Conservation (phyloP, 92 coral and sea anemone genomes). For the Porites cylindrica region DNA sequence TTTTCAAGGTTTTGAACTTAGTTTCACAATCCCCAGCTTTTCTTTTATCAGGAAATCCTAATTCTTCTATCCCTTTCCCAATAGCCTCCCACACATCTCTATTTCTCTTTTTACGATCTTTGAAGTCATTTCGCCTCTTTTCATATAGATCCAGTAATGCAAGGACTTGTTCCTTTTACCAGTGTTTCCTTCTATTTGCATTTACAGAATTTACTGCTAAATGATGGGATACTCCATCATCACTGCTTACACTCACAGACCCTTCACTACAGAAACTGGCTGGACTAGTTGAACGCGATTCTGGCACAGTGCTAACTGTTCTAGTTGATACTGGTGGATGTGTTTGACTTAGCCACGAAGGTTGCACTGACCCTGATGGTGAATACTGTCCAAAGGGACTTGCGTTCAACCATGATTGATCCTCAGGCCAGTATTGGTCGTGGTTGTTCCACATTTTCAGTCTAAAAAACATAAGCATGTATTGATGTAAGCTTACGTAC, state of each 20-base stretch:
- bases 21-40: conserved; percentile 64
- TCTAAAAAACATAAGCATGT: conserved; percentile 26
- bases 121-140: conserved; percentile 48
- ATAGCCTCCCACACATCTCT: conserved; percentile 65
- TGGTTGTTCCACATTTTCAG: conserved; percentile 44
- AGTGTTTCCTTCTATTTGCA: conserved; percentile 48
- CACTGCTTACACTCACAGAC: conserved; percentile 20
- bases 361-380: background rate
- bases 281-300: conserved; percentile 4
- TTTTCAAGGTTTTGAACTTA: conserved; percentile 59
- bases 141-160: conserved; percentile 53
- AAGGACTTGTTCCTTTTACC: conserved; percentile 58
- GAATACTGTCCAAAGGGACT: conserved; percentile 7
- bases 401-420: conserved; percentile 28
- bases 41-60: conserved; percentile 50
- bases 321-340: background rate
- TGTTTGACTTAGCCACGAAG: background rate
- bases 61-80: conserved; percentile 46
- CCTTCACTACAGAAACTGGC: conserved; percentile 28
- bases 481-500: conserved; percentile 15
- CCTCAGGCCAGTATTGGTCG: conserved; percentile 14
- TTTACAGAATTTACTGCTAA: conserved; percentile 38
- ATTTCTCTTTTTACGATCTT: conserved; percentile 58
- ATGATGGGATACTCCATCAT: conserved; percentile 37
- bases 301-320: background rate